Conservation (phyloP, 2,888 invertebrate genomes). For the Physocephala rufipes region DNA sequence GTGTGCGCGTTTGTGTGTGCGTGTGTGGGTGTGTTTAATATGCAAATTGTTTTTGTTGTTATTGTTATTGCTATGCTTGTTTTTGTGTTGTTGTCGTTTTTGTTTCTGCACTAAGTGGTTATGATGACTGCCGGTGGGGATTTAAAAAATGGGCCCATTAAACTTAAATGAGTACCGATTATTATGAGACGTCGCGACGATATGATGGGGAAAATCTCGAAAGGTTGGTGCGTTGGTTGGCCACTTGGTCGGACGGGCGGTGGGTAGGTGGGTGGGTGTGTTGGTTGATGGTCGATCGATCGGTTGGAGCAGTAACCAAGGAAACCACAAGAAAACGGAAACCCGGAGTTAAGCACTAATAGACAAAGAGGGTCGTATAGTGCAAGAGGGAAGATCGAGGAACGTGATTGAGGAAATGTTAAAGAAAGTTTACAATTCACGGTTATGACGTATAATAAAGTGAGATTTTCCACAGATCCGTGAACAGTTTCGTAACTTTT, state of each 20-base stretch:
- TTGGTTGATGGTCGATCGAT: no score
- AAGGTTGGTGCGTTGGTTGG: no score
- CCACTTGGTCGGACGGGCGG: no score
- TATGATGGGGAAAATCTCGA: not conserved
- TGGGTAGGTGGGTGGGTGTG: no score
- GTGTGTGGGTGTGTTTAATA: constrained; percentile 54
- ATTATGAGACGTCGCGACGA: constrained; percentile 19
- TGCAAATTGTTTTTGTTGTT: constrained; percentile 58
- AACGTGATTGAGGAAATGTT: not conserved
- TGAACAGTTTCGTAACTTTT: no score
- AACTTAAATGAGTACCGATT: constrained; percentile 53
- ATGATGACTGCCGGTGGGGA: constrained; percentile 58
- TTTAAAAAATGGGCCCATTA: constrained; percentile 60
- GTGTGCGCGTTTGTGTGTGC: constrained; percentile 32
- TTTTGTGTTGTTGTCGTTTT: constrained; percentile 51
- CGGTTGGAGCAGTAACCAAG: no score
- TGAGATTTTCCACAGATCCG: not conserved
- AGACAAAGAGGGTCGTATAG: not conserved
- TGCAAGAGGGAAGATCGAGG: not conserved
- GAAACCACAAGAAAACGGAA: constrained; percentile 1
- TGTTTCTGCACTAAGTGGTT: constrained; percentile 55
- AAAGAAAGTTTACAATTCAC: not conserved
- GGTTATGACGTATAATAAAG: not conserved
- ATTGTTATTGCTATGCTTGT: constrained; percentile 25
- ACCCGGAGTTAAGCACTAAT: not conserved